Base-by-base conservation (phyloP, 2,888 invertebrate species). In the Drosophila mayaguana region DNA sequence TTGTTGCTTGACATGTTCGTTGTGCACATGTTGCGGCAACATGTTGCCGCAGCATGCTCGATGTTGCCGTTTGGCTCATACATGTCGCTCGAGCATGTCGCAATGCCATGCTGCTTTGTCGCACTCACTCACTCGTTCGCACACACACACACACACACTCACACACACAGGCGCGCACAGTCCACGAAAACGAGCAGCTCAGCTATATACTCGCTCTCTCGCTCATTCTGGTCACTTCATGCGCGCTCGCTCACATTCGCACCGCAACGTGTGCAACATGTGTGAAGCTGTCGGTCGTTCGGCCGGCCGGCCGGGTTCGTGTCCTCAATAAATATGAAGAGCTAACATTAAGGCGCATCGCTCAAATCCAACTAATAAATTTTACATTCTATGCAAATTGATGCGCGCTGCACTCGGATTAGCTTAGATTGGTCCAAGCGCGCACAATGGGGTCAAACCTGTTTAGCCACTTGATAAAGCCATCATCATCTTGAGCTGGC, bases 241-340 rank as follows among this genome's bases (percentile, higher is more conserved):
- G 43, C 20, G 32, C 20, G 32, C 46, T 64, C n/a, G 45, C 60
- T 48, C 57, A 12, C 57, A 45, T 46, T 36, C 38, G 5, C 48
- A 43, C 11, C 38, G 8, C 42, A 43, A 8, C 42, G 48, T 28
- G 48, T 67, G 63, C 77, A 78, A 71, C 73, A 69, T 76, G 86
- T 81, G 59, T 36, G 60, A 50, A 38, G 50, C 38, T 16, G 57
- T 20, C 38, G 48, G 28, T 4, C 25, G 54, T 51, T 46, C 70
- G 74, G 36, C 65, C 59, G 55, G 61, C 57, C 71, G 80, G 63
- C 51, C 32, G 61, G 86, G 80, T 85, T 80, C 75, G 85, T 85
- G 80, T 85, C 83, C 72, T 40, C 81, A 70, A 74, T 78, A 77
- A 38, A 36, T 22, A 9, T 16, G n/a, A 22, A 63, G 25, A 28